A percentile compares a stretch with the other conserved stretches of the same genome.
phyloP scores from a whole-genome alignment of 2,797 vertebrate genomes.

The Macropodus opercularis region DNA sequence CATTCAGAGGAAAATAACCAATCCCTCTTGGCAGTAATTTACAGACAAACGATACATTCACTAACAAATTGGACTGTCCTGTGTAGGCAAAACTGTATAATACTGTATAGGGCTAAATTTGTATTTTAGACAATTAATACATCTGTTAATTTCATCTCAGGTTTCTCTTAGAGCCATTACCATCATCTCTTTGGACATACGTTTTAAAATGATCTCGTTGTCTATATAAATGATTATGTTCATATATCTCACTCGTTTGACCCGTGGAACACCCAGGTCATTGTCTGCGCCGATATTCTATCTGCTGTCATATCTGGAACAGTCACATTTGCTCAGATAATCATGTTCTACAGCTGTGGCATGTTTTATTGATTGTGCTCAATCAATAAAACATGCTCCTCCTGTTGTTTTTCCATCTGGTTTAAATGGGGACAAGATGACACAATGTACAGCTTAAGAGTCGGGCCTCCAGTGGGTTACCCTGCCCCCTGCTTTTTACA shows the following conservation, averaged over 20 bases:
- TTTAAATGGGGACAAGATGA: neutral
- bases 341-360: neutral
- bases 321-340: neutral
- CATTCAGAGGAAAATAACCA: conserved; percentile 47
- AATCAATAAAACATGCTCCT: too few relatives aligned
- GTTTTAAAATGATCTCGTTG: conserved; percentile 5
- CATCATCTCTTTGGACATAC: neutral
- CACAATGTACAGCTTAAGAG: too few relatives aligned
- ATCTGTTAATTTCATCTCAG: neutral
- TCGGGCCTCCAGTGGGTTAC: too few relatives aligned
- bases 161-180: conserved; percentile 7
- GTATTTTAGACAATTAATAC: neutral
- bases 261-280: neutral
- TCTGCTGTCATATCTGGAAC: neutral
- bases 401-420: neutral
- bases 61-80: too few relatives aligned
- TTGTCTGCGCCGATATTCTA: neutral
- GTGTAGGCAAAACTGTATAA: too few relatives aligned
- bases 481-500: too few relatives aligned
- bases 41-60: conserved; percentile 42
- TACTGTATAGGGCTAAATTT: neutral
- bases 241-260: neutral
- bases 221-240: conserved; percentile 6
- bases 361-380: conserved; percentile 11
- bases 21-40: conserved; percentile 40